These are phyloP conservation scores for Hirtodrosophila duncani DNA, from an alignment of 2,888 invertebrate genomes.

Conservation along the genomic window DNA sequence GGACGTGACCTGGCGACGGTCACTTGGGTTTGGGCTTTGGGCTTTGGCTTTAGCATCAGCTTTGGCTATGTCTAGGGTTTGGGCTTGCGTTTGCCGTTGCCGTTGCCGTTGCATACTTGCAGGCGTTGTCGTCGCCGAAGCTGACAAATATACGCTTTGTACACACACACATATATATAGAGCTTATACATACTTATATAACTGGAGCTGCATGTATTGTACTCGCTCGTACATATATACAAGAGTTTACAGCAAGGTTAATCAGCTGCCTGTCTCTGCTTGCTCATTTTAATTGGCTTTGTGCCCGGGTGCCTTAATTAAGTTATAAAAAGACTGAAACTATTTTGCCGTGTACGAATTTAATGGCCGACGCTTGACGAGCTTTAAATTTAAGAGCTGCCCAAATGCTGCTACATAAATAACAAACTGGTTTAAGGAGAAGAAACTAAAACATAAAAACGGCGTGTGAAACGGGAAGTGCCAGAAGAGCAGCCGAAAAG, in stretches of 20 bases:
- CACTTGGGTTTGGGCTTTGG: slow-evolving; percentile 51
- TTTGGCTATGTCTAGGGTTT: no score
- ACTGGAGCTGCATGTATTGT: no score
- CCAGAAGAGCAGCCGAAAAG: neutral
- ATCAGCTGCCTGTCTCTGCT: slow-evolving; percentile 56
- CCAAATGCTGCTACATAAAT: slow-evolving; percentile 21
- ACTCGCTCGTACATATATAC: neutral
- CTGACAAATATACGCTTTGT: slow-evolving; percentile 2
- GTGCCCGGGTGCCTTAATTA: slow-evolving; percentile 43
- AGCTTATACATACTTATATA: no score
- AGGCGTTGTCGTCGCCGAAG: no score
- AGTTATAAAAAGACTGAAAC: slow-evolving; percentile 56
- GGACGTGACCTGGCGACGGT: slow-evolving; percentile 66
- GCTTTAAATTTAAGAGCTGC: slow-evolving; percentile 58
- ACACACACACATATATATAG: slow-evolving; percentile 4
- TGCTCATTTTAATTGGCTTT: slow-evolving; percentile 65
- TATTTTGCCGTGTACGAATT: slow-evolving; percentile 65
- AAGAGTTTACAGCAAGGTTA: slow-evolving; percentile 50
- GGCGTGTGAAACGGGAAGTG: slow-evolving; percentile 4
- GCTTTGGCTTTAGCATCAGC: slow-evolving; percentile 37
- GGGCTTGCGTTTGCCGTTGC: neutral
- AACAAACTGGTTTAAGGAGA: slow-evolving; percentile 56
- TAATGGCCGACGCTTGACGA: slow-evolving; percentile 59
- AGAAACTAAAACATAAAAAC: slow-evolving; percentile 27
- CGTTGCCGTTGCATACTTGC: slow-evolving; percentile 30